These are phyloP conservation scores for Echinometra lucunter DNA, from an alignment of 53 echinoderm and acorn worm species.

Conservation along the genomic window DNA sequence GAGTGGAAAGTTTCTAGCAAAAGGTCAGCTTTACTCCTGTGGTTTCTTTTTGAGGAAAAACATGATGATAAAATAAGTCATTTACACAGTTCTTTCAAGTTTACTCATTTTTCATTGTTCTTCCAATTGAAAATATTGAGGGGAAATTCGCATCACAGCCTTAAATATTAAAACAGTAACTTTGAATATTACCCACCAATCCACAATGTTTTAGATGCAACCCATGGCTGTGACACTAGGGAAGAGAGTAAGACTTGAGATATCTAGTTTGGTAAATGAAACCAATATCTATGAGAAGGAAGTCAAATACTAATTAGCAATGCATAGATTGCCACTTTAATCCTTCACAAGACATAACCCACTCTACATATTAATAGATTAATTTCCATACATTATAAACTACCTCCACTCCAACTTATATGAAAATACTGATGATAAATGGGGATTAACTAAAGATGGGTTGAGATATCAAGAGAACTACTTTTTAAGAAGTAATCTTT, in stretches of 20 bases:
- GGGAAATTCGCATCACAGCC: background rate
- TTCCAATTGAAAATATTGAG: no score
- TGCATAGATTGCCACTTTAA: constrained; percentile 50
- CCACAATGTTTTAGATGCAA: background rate
- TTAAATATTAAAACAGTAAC: background rate
- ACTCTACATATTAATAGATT: constrained; percentile 47
- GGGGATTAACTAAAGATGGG: background rate
- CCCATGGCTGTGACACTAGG: background rate
- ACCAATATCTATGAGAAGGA: background rate
- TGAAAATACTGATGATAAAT: constrained; percentile 7
- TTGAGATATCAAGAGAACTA: background rate
- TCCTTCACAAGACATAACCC: background rate
- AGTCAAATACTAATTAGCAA: constrained; percentile 50
- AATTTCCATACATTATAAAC: constrained; percentile 43
- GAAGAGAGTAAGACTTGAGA: background rate
- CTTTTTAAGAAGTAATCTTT: background rate
- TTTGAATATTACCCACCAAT: background rate
- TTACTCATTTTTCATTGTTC: no score
- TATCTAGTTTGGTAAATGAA: background rate
- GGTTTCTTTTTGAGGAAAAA: no score
- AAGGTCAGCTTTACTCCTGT: no score
- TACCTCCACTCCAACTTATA: background rate
- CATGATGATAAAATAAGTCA: no score
- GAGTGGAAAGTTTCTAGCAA: no score
- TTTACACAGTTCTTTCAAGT: no score